These are phyloP conservation scores for Australoheros facetus DNA, from an alignment of 2,797 vertebrate species.

Conservation along the genomic window DNA sequence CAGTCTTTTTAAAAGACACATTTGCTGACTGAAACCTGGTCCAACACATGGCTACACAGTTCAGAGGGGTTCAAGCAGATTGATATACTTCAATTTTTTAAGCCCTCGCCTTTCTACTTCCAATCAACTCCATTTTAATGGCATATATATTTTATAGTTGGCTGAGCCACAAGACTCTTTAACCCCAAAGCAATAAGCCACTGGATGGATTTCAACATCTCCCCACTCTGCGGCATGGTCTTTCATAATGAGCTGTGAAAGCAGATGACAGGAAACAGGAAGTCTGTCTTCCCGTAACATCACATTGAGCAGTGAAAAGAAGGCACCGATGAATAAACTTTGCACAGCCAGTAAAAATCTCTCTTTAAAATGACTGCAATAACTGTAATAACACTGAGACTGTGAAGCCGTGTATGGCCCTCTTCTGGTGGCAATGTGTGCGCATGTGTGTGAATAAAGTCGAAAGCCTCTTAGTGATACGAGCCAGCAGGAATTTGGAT, in stretches of 20 bases:
- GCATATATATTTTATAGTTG: background rate
- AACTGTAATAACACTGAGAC: background rate
- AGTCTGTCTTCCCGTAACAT: conserved; percentile 1
- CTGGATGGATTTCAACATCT: background rate
- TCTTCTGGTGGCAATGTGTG: conserved; percentile 26
- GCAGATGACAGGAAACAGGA: conserved; percentile 29
- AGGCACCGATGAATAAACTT: background rate
- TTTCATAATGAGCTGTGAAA: conserved; percentile 7
- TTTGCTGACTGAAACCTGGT: background rate
- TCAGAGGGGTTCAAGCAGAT: background rate
- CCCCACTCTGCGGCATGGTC: background rate
- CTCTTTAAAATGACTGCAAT: background rate
- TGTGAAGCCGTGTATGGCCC: conserved; percentile 11
- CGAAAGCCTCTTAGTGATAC: conserved; percentile 47
- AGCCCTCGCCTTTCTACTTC: background rate
- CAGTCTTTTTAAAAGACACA: background rate
- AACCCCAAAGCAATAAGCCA: background rate
- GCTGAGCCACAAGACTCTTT: background rate
- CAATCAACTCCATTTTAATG: background rate
- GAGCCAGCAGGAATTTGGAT: conserved; percentile 59
- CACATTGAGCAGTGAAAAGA: background rate
- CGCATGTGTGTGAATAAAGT: background rate
- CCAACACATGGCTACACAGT: background rate
- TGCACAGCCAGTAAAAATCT: background rate
- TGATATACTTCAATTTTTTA: background rate